These are phyloP conservation scores for Drosophila rubida DNA, from an alignment of 2,888 invertebrate species.

Conservation along the genomic window DNA sequence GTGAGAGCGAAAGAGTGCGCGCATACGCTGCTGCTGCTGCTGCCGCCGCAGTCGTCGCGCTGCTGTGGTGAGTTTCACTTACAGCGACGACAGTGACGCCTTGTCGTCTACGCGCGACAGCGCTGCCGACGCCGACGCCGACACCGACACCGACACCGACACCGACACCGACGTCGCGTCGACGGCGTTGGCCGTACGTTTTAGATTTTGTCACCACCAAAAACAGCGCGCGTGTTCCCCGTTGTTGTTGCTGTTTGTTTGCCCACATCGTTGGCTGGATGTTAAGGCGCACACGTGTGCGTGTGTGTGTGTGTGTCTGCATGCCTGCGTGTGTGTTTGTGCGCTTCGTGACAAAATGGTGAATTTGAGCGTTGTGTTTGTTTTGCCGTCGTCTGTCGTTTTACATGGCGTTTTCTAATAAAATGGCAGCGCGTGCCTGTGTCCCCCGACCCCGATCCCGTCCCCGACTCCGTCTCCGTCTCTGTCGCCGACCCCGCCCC, in stretches of 20 bases:
- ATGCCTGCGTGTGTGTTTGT: conserved; percentile 33
- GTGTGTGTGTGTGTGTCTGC: conserved; percentile 3
- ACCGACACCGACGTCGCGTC: conserved; percentile 25
- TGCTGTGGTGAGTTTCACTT: conserved; percentile 61
- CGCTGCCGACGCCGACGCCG: conserved; percentile 17
- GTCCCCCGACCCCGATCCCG: conserved; percentile 6
- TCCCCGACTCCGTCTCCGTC: too few relatives aligned
- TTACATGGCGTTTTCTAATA: conserved; percentile 80
- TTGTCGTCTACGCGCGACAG: background rate
- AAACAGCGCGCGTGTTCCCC: conserved; percentile 17
- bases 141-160: background rate
- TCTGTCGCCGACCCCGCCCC: background rate
- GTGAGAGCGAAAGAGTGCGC: conserved; percentile 28
- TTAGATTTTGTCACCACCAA: conserved; percentile 56
- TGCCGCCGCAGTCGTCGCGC: conserved; percentile 28
- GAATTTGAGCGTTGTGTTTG: conserved; percentile 53
- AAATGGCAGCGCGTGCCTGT: conserved; percentile 75
- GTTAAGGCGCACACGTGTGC: conserved; percentile 39
- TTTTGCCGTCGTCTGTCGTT: conserved; percentile 35
- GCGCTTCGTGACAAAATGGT: conserved; percentile 72
- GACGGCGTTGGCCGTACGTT: conserved; percentile 34
- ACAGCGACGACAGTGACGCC: too few relatives aligned
- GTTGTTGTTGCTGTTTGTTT: conserved; percentile 26
- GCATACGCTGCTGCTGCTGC: conserved; percentile 31
- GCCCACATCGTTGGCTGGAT: conserved; percentile 52